phyloP scores from a whole-genome alignment of 2,888 invertebrate species.

The Allophyes oxyacanthae region DNA sequence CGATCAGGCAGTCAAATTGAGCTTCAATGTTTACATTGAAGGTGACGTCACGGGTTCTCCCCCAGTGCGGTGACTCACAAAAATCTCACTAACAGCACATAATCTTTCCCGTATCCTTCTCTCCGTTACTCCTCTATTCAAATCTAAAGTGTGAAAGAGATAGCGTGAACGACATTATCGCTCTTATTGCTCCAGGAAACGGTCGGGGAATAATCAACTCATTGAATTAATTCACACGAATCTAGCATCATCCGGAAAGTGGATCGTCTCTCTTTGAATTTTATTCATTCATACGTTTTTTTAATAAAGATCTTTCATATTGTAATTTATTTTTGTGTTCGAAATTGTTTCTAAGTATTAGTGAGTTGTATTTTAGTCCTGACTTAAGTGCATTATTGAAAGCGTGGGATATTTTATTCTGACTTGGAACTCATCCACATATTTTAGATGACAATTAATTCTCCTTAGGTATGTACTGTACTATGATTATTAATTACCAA shows the following conservation, averaged over 20 bases:
- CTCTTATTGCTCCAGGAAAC: conserved; percentile 57
- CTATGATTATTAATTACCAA: too few relatives aligned
- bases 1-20: conserved; percentile 60
- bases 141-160: conserved; percentile 37
- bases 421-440: too few relatives aligned
- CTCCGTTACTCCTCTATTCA: conserved; percentile 18
- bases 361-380: conserved; percentile 12
- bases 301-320: conserved; percentile 37
- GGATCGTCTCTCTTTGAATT: conserved; percentile 47
- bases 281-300: conserved; percentile 47
- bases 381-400: background rate
- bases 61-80: conserved; percentile 65
- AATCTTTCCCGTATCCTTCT: conserved; percentile 43
- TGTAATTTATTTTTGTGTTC: conserved; percentile 31
- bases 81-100: conserved; percentile 60
- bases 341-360: conserved; percentile 14
- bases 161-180: conserved; percentile 44
- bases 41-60: conserved; percentile 73
- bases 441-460: too few relatives aligned
- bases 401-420: too few relatives aligned
- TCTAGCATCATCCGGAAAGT: conserved; percentile 56
- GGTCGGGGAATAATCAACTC: conserved; percentile 66
- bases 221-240: conserved; percentile 67
- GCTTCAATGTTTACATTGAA: conserved; percentile 60
- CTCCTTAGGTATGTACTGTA: too few relatives aligned